phyloP scores from a whole-genome alignment of 2,888 invertebrate species.

The Amphiduros pacificus region DNA sequence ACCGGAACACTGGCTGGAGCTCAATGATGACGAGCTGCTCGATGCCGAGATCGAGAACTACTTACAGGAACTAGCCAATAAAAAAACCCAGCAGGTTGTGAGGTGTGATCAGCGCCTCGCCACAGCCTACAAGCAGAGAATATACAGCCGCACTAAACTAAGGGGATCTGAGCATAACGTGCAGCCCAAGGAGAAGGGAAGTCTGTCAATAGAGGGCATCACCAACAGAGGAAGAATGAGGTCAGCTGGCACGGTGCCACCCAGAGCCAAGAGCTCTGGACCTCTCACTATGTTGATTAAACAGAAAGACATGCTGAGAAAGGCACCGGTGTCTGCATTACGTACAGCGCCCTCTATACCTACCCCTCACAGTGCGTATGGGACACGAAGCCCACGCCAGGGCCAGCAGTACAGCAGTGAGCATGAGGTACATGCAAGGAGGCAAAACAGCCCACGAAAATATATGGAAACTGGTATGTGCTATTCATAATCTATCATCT shows the following conservation, averaged over 20 bases:
- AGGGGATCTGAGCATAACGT: neutral
- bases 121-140: no score
- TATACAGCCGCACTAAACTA: no score
- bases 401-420: conserved; percentile 41
- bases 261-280: conserved; percentile 4
- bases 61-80: no score
- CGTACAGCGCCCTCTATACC: conserved; percentile 53
- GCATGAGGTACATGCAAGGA: conserved; percentile 48
- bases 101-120: no score
- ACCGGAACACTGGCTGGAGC: no score
- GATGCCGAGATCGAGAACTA: no score
- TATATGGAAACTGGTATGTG: conserved; percentile 46
- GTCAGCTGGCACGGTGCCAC: conserved; percentile 18
- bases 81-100: no score
- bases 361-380: conserved; percentile 32
- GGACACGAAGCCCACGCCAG: conserved; percentile 31
- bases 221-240: neutral
- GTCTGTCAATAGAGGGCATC: neutral
- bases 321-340: conserved; percentile 6
- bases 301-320: conserved; percentile 36
- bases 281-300: conserved; percentile 8
- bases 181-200: neutral
- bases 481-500: neutral
- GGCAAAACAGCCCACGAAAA: conserved; percentile 41
- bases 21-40: no score